These are phyloP conservation scores for Hemicentrotus pulcherrimus DNA, from an alignment of 35 echinoderm and acorn worm genomes.

Conservation along the genomic window DNA sequence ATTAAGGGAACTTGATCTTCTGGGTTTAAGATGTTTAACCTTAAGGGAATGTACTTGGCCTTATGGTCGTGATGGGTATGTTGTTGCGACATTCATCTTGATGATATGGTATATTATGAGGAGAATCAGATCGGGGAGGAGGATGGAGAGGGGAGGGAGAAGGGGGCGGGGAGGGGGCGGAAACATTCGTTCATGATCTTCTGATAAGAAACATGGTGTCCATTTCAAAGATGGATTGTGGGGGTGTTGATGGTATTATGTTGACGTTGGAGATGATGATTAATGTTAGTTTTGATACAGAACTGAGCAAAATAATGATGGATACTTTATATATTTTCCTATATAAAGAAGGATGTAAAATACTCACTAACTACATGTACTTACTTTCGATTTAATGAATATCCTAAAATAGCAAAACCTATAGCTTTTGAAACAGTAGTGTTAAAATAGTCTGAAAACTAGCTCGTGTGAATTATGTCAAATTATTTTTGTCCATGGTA, in stretches of 20 bases:
- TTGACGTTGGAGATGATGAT: not conserved
- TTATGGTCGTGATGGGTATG: not conserved
- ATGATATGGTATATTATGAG: not conserved
- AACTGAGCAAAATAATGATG: too few species aligned
- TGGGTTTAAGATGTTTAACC: not conserved
- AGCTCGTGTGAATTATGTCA: too few species aligned
- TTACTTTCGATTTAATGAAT: too few species aligned
- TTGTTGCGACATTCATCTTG: not conserved
- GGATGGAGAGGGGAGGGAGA: not conserved
- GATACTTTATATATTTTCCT: too few species aligned
- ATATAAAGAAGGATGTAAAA: too few species aligned
- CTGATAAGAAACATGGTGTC: not conserved
- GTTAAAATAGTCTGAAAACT: too few species aligned
- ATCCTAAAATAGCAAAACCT: too few species aligned
- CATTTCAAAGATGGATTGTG: not conserved
- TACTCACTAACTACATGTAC: too few species aligned
- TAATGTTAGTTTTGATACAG: not conserved
- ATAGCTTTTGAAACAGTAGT: too few species aligned
- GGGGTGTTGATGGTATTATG: not conserved
- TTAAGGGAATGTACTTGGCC: not conserved
- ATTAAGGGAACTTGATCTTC: not conserved
- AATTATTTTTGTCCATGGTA: too few species aligned
- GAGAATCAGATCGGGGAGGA: not conserved
- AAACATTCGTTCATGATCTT: not conserved
- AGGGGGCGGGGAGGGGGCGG: not conserved